Base-by-base conservation (phyloP, 2,113 vertebrate genomes). In the Scomber japonicus region DNA sequence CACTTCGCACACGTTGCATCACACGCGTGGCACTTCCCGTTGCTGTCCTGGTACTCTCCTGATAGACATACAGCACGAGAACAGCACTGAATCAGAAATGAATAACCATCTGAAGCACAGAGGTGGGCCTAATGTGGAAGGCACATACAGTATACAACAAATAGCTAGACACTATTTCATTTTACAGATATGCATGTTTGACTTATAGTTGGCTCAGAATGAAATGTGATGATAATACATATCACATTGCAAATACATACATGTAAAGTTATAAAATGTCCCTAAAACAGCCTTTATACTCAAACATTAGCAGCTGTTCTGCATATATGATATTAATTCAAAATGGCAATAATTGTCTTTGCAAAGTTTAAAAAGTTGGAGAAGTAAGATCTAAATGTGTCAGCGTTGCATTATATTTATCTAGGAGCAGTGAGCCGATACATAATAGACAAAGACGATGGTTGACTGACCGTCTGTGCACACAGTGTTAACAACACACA, bases 391-490 rank as follows among this genome's bases (percentile, higher is more conserved):
- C 9, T 35, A 10, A 57, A 48, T 17, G 21, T n/a, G 51, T 48
- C 15, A 53, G 13, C 3, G 27, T 15, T 30, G 27, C n/a, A 53
- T 60, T 67, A 46, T 53, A 24, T 66, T 51, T 66, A 17, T 75
- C 21, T 30, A 30, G 15, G 67, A 62, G 67, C 44, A 50, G 21
- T 13, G 68, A 79, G 56, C 35, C 67, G 61, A 73, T 66, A 64
- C 46, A 60, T 46, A 49, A 51, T 24, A 21, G 59, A 75, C 55
- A 53, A 62, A 53, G 54, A 71, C 13, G 51, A 71, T 11, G 45
- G 71, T 24, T 92, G 91, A 96, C 97, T 97, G 92, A 99, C 98
- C 97, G 87, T 97, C 96, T 91, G 95, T 95, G 93, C 98, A 99
- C 80, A 95, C 91, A 8, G 96, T 95, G 91, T 95, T 96, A 77